These are phyloP conservation scores for Pseudorasbora parva DNA, from an alignment of 2,113 vertebrate genomes.

Conservation along the genomic window DNA sequence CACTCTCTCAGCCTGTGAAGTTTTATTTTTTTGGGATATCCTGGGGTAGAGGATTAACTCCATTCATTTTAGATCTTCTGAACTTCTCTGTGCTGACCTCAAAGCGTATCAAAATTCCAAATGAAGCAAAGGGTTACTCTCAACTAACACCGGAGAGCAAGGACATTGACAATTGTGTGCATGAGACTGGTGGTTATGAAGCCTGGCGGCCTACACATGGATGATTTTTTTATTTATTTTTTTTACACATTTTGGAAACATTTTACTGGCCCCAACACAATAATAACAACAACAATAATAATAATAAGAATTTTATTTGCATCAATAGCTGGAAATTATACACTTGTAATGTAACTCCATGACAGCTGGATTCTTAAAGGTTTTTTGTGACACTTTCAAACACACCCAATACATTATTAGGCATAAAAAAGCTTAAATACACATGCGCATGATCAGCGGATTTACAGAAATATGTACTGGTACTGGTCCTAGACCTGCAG, in stretches of 20 bases:
- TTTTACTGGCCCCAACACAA: too few species aligned
- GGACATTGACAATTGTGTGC: background rate
- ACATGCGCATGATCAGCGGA: background rate
- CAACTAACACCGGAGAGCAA: background rate
- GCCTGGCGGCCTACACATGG: too few species aligned
- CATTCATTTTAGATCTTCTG: conserved; percentile 50
- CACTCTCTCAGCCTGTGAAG: conserved; percentile 6
- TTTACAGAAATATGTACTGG: background rate
- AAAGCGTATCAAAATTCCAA: conserved; percentile 20
- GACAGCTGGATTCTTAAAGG: background rate
- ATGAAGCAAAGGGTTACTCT: background rate
- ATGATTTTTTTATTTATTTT: too few species aligned
- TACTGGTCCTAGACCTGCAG: background rate
- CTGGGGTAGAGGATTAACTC: conserved; percentile 52
- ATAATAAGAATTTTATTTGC: background rate
- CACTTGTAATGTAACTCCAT: background rate
- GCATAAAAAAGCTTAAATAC: background rate
- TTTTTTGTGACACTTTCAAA: background rate
- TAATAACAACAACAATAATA: background rate
- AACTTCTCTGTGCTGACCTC: conserved; percentile 20
- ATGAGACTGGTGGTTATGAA: background rate
- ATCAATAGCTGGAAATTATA: background rate
- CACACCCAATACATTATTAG: background rate
- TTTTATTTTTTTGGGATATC: conserved; percentile 1
- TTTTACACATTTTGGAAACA: too few species aligned